Base-by-base conservation (phyloP, 53 echinoderm and acorn worm genomes). In the Holothuria leucospilota region DNA sequence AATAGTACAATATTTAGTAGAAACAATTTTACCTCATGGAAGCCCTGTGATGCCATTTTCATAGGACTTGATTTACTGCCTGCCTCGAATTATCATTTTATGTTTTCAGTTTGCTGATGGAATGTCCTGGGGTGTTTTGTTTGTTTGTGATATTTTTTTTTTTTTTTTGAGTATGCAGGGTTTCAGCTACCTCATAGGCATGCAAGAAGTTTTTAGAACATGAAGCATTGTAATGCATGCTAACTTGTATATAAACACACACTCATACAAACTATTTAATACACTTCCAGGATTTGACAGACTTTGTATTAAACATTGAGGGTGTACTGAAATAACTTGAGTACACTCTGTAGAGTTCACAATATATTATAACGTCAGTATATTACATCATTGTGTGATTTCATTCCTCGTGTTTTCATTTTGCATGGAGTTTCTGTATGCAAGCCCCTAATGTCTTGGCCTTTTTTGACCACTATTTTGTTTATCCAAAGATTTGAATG, bases 331-430 rank as follows among this genome's bases (percentile, higher is more conserved):
- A 75, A 75, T 75, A 75, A 34, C 25, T 46, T 75, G 75, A 75
- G 75, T 75, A 75, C 41, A 42, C 75, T 75, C 75, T 75, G 75
- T 75, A 75, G 75, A 75, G 75, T 75, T 75, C 75, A 75, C 75
- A 75, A 75, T 75, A 75, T 75, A 75, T 75, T 75, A 75, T 75
- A 75, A 75, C 51, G 9, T 75, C 75, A 75, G 75, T 75, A 75
- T 75, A 80, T 29, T 26, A 77, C 23, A 27, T 38, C 13, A 23
- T 27, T 78, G 53, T 13, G 58, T 51, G 28, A n/a, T 25, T 59
- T 16, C 18, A 60, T 60, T 80, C 34, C 34, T 59, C 28, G 16
- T 51, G 77, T 21, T 46, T 46, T 34, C 34, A 34, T 34, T 46
- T 46, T 46, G 46, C 46, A 8, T 46, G 46, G 8, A 46, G 46